Evolutionary conservation across 2,888 invertebrate genomes (phyloP).

Genomic region (Tortricodes alternella): DNA sequence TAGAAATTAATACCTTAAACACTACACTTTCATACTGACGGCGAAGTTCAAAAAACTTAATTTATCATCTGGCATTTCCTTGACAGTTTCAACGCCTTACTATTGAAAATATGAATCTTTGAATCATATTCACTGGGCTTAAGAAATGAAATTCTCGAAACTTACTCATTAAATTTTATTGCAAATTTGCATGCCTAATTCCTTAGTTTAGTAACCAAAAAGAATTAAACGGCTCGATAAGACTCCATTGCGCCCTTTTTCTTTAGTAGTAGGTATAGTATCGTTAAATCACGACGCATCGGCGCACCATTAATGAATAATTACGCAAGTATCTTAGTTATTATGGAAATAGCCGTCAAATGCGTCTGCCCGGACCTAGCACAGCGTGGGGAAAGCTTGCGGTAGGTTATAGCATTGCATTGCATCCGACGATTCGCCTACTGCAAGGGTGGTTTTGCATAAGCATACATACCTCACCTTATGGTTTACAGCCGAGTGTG

Average conservation of each 20-base stretch:
- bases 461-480: slow-evolving; percentile 65
- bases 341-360: slow-evolving; percentile 74
- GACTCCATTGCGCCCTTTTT: neutral
- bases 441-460: slow-evolving; percentile 75
- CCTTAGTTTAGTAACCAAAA: neutral
- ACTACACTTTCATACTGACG: slow-evolving; percentile 2
- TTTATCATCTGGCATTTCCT: slow-evolving; percentile 6
- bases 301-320: slow-evolving; percentile 37
- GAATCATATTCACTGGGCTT: neutral
- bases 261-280: slow-evolving; percentile 11
- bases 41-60: slow-evolving; percentile 6
- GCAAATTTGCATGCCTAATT: neutral
- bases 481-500: slow-evolving; percentile 61
- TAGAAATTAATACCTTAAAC: too few species aligned
- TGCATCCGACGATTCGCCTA: slow-evolving; percentile 71
- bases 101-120: slow-evolving; percentile 1
- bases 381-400: slow-evolving; percentile 73
- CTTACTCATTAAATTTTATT: neutral
- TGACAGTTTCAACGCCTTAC: slow-evolving; percentile 1
- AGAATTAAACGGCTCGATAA: neutral
- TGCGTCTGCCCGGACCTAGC: slow-evolving; percentile 70
- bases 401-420: slow-evolving; percentile 77
- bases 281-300: slow-evolving; percentile 1
- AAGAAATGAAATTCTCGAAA: neutral
- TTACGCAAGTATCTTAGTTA: slow-evolving; percentile 50